Percentiles rank a stretch among this genome's conserved stretches.
Conservation (phyloP, 2,113 vertebrate species). For the Morone chrysops region DNA sequence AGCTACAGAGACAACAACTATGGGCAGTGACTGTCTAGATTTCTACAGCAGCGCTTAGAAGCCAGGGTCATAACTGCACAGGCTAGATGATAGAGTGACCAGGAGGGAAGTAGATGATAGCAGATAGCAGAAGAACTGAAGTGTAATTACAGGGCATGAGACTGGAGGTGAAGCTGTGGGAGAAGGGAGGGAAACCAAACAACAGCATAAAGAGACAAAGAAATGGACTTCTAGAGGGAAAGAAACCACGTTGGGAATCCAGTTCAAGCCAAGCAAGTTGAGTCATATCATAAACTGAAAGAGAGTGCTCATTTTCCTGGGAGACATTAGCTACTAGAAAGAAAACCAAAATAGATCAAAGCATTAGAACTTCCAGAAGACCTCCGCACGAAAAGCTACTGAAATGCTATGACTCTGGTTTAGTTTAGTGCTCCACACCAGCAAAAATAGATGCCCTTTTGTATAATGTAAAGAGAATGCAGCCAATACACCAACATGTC, state of each 20-base stretch:
- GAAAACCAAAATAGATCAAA: slow-evolving; percentile 69
- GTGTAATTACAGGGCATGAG: slow-evolving; percentile 71
- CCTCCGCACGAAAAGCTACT: slow-evolving; percentile 41
- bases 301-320: slow-evolving; percentile 33
- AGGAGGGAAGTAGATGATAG: slow-evolving; percentile 51
- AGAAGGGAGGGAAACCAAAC: slow-evolving; percentile 62
- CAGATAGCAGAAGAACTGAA: slow-evolving; percentile 53
- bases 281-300: slow-evolving; percentile 50
- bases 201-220: slow-evolving; percentile 63
- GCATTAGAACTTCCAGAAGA: slow-evolving; percentile 51
- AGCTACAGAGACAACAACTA: slow-evolving; percentile 33
- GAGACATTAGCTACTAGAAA: slow-evolving; percentile 54
- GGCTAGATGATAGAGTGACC: slow-evolving; percentile 26
- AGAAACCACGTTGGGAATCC: slow-evolving; percentile 30
- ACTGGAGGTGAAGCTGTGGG: slow-evolving; percentile 40
- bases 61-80: slow-evolving; percentile 37
- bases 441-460: slow-evolving; percentile 58
- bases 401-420: slow-evolving; percentile 43
- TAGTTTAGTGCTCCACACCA: slow-evolving; percentile 56
- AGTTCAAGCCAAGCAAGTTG: slow-evolving; percentile 40
- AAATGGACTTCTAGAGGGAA: slow-evolving; percentile 56
- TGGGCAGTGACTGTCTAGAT: slow-evolving; percentile 6
- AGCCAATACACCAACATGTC: slow-evolving; percentile 40
- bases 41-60: slow-evolving; percentile 38
- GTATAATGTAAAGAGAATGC: slow-evolving; percentile 39